A percentile compares a stretch with the other conserved stretches of the same genome.
Evolutionary conservation across 1,140 invertebrate genomes (phyloP).

Genomic region (Brachionus koreanus): DNA sequence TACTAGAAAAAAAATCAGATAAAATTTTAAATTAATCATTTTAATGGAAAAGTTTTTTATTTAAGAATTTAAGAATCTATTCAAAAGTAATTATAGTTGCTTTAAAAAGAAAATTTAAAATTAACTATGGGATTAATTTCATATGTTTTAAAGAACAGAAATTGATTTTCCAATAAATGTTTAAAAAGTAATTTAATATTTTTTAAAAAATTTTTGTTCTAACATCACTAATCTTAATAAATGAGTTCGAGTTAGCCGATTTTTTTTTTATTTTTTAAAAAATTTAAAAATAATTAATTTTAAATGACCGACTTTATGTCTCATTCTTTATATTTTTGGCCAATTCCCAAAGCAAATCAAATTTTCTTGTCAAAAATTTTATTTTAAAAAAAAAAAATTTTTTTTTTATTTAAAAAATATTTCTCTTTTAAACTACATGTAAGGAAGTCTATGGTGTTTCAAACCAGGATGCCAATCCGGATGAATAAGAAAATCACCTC

Average conservation of each 20-base stretch:
- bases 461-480: conserved; percentile 51
- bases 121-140: neutral
- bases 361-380: neutral
- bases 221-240: neutral
- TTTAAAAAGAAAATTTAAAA: neutral
- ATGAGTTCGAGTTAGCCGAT: neutral
- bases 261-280: neutral
- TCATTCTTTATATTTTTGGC: neutral
- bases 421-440: neutral
- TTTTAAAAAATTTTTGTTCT: neutral
- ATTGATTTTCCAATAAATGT: neutral
- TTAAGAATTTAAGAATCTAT: too few relatives aligned
- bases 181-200: neutral
- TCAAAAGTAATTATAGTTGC: too few relatives aligned
- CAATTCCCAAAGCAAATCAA: neutral
- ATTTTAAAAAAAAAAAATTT: neutral
- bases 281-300: neutral
- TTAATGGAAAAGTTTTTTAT: too few relatives aligned
- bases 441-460: conserved; percentile 49
- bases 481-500: conserved; percentile 52
- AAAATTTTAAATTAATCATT: too few relatives aligned
- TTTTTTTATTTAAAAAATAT: neutral
- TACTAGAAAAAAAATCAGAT: too few relatives aligned
- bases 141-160: neutral
- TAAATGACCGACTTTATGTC: too few relatives aligned